Evolutionary conservation across 2,113 vertebrate species (phyloP), one percentile per base, ranked within the genome.

Genomic region (Heterotilapia buettikoferi): DNA sequence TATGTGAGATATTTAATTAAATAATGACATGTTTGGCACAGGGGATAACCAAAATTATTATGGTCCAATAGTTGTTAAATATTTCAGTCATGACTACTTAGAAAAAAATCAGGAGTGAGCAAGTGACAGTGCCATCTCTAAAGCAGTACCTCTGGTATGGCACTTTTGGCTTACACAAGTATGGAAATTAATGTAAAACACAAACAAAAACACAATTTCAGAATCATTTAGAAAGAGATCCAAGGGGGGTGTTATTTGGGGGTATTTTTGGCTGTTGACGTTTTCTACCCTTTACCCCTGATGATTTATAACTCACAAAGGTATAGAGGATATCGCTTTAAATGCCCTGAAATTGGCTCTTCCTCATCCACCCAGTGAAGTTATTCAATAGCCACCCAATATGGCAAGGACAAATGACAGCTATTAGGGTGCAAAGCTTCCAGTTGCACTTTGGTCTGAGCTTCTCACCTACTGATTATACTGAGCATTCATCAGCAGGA

Each of bases 351-450:
- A 86, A 90, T 86, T 68, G 47, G 86, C 68, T 53, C 26, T 89
- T 86, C 24, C 80, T 90, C 85, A 84, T 85, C 85, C 13, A 12
- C 73, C 57, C 82, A 40, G 76, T 86, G 83, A 90, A 94, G 82
- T 91, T 90, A 87, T 94, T 93, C 91, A 92, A 90, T 91, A 80
- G 80, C 90, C 86, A 86, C 76, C 93, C 92, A 94, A 95, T 92
- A 85, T 94, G 95, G 92, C 95, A 94, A 86, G 76, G 93, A 96
- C 92, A 96, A 95, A 96, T 94, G 94, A 93, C 81, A 36, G 88
- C 94, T 90, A 95, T 96, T 96, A 95, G 33, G 29, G 87, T 87
- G 90, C 89, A 89, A 88, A 88, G 91, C 84, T 76, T 91, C 73
- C 63, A 92, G 86, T 90, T 95, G 88, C 91, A 93, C 94, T 92